A percentile compares a stretch with the other conserved stretches of the same genome.
These are phyloP conservation scores for Galendromus occidentalis DNA, from an alignment of 1,140 invertebrate genomes.

Conservation along the genomic window DNA sequence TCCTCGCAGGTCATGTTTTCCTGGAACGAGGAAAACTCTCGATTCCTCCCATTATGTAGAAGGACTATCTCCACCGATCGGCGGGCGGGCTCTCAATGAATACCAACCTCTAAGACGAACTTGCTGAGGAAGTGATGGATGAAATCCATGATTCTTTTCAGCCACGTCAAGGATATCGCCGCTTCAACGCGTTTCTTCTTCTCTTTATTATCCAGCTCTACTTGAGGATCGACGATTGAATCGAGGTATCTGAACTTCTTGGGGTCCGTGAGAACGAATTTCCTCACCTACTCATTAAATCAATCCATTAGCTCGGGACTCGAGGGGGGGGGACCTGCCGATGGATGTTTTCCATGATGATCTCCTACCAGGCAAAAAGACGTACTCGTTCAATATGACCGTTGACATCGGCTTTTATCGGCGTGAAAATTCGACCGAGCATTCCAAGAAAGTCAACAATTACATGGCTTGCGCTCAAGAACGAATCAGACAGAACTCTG, in stretches of 20 bases:
- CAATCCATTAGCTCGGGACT: too few species aligned
- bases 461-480: not conserved
- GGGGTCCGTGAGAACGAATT: not conserved
- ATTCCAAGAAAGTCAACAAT: not conserved
- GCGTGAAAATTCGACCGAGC: not conserved
- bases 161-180: not conserved
- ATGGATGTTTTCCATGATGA: too few species aligned
- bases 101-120: not conserved
- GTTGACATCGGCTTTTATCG: not conserved
- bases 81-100: too few species aligned
- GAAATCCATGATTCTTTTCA: not conserved
- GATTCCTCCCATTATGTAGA: too few species aligned
- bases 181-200: not conserved
- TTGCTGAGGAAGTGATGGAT: not conserved
- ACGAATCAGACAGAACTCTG: not conserved
- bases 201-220: not conserved
- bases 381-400: not conserved
- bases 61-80: too few species aligned
- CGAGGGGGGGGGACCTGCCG: too few species aligned
- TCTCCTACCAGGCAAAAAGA: too few species aligned
- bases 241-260: not conserved
- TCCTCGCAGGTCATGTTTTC: not conserved
- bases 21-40: not conserved
- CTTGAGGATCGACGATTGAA: not conserved
- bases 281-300: not conserved